Evolutionary conservation across 2,797 vertebrate genomes (phyloP), one percentile per base, ranked within the genome.

Genomic region (Onychomys torridus): DNA sequence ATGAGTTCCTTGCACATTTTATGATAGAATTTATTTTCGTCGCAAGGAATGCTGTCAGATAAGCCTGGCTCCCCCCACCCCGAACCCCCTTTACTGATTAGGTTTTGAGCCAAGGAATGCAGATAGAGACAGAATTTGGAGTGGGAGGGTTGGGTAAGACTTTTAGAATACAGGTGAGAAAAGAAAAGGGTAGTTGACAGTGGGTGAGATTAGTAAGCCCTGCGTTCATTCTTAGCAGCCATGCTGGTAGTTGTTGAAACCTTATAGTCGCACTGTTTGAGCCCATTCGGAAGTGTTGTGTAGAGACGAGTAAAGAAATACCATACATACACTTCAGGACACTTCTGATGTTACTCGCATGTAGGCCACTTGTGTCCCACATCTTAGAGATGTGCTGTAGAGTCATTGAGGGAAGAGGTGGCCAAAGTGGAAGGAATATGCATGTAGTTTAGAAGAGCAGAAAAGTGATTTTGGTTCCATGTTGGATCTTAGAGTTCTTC

Each of bases 301-400:
- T 93, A 79, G 55, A 32, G 27, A 49, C 82, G 32, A 85, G 34
- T 78, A 89, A 87, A 96, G 89, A 92, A 86, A 46, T 86, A 49
- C 12, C 40, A 69, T 88, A 83, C 59, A 32, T 76, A 61, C 21
- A 63, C 14, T 29, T 8, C 55, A 55, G 23, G 34, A 67, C 27
- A 79, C 40, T 83, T 52, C 43, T 81, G 37, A 46, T n/a, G 5
- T 85, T 77, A 16, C 67, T 86, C 14, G 77, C 7, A 2, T 63
- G 6, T 25, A 52, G 69, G 71, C 57, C 4, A 4, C 49, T 83
- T 87, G 52, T 69, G 17, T 40, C 16, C 27, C 32, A 11, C 14
- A 9, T 79, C 21, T 82, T 37, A 25, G 25, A 43, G 67, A 49
- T 65, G 61, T 37, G 13, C 14, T 40, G 1, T 27, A 29, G 59